Conservation (phyloP, 2,888 invertebrate genomes). For the Eustalomyia histrio region DNA sequence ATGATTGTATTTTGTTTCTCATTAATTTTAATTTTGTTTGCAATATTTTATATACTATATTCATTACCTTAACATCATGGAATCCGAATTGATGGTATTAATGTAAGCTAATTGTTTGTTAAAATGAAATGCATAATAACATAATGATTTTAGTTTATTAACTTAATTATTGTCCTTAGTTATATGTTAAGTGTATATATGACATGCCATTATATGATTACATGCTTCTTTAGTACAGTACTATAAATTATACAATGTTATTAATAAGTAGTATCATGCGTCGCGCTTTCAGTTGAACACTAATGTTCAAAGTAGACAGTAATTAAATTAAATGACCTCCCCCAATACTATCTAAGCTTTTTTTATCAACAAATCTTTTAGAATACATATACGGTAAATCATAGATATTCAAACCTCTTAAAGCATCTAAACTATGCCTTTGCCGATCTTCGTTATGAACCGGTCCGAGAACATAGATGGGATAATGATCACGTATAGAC, state of each 20-base stretch:
- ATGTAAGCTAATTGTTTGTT: slow-evolving; percentile 52
- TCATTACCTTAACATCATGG: slow-evolving; percentile 52
- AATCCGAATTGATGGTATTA: slow-evolving; percentile 52
- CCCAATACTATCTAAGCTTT: slow-evolving; percentile 66
- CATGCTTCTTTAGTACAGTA: slow-evolving; percentile 27
- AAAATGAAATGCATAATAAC: slow-evolving; percentile 34
- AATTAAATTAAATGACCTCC: slow-evolving; percentile 64
- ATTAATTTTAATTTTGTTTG: neutral
- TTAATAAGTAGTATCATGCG: slow-evolving; percentile 36
- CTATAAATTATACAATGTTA: slow-evolving; percentile 6
- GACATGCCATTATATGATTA: slow-evolving; percentile 38
- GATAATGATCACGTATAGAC: slow-evolving; percentile 45
- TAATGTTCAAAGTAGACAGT: neutral
- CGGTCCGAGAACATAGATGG: slow-evolving; percentile 52
- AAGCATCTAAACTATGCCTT: slow-evolving; percentile 38
- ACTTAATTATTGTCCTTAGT: slow-evolving; percentile 49
- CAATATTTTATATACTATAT: neutral
- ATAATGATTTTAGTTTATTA: slow-evolving; percentile 20
- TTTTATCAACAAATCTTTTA: slow-evolving; percentile 56
- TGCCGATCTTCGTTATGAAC: slow-evolving; percentile 47
- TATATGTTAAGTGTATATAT: neutral
- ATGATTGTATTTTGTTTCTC: neutral
- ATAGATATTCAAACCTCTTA: slow-evolving; percentile 63
- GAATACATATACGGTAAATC: slow-evolving; percentile 55
- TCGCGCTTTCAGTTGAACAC: slow-evolving; percentile 26